A percentile compares a stretch with the other conserved stretches of the same genome.
phyloP scores from a whole-genome alignment of 2,797 vertebrate genomes.

The Fistularia commersonii region DNA sequence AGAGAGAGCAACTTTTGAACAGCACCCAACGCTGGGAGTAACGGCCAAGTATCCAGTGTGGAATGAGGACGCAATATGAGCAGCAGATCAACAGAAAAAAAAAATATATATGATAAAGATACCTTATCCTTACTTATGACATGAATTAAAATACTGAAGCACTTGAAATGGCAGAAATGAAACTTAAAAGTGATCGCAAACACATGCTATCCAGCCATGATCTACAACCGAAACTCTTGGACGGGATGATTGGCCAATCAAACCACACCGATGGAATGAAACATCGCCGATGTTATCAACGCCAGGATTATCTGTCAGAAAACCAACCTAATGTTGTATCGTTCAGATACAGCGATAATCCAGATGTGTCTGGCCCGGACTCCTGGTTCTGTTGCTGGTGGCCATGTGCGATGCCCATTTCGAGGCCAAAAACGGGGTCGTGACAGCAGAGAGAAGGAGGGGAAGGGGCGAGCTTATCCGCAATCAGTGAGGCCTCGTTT shows the following conservation, averaged over 20 bases:
- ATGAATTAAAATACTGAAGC: constrained; percentile 2
- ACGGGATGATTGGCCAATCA: too few species aligned
- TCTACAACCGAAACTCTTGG: too few species aligned
- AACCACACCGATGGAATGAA: too few species aligned
- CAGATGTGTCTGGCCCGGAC: constrained; percentile 34
- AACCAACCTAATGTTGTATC: constrained; percentile 4
- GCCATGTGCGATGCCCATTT: constrained; percentile 50
- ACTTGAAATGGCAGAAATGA: constrained; percentile 5
- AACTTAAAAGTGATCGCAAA: too few species aligned
- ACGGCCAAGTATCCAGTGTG: not conserved
- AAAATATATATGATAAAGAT: too few species aligned
- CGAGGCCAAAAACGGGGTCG: constrained; percentile 29
- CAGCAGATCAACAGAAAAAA: constrained; percentile 1
- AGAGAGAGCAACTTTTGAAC: constrained; percentile 4
- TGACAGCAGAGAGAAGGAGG: too few species aligned
- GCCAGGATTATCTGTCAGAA: constrained; percentile 13
- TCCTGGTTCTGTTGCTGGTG: constrained; percentile 28
- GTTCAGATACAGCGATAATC: constrained; percentile 37
- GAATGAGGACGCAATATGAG: constrained; percentile 12
- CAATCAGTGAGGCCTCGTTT: too few species aligned
- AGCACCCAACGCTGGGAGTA: not conserved
- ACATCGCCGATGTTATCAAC: constrained; percentile 11
- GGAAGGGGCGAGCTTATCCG: too few species aligned
- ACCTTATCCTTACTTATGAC: too few species aligned
- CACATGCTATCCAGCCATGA: too few species aligned